Evolutionary conservation across 2,113 vertebrate species (phyloP), one percentile per base, ranked within the genome.

Genomic region (Pangasianodon gigas): DNA sequence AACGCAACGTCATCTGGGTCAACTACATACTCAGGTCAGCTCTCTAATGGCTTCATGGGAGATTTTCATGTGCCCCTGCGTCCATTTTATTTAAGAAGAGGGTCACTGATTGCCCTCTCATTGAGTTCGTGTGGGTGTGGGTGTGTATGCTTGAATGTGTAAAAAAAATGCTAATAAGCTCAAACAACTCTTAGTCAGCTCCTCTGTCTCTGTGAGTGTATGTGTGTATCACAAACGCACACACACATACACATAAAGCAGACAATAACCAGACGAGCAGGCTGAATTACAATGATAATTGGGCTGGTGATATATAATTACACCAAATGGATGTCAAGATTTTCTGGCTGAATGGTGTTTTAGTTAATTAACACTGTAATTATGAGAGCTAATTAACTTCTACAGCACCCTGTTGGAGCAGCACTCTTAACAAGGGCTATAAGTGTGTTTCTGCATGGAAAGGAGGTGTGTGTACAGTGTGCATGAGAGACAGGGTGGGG

Each of bases 1-100:
- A 98, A 92, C 97, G 96, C 87, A 97, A 98, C n/a, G 96, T 98
- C 95, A 97, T 98, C 91, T 98, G 97, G 97, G 97, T 98, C 93
- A 98, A 98, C 94, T 97, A 97, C 16, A 95, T 98, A 92, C 95
- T 98, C 94, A 98, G 97, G 97, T 98, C 89, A 93, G 95, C 62
- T 62, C 79, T 86, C 60, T 60, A 79, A 86, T 58, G 32, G 74
- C 71, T 69, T 81, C 51, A 51, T 67, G 87, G 82, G 56, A 54
- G 48, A 82, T 81, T 82, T 62, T 32, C n/a, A n/a, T 56, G 65
- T 86, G 87, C 32, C n/a, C n/a, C 21, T 26, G 44, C n/a, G 75
- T 65, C 54, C 37, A 83, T 91, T 91, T 71, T 79, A 83, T 87
- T 89, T 89, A 65, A 84, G 71, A 60, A 80, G 58, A 88, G 87